Percentiles rank a stretch among this genome's conserved stretches.
These are phyloP conservation scores for Catostylus mosaicus DNA, from an alignment of 30 jellyfish, hydroid and myxozoan genomes.

Conservation along the genomic window DNA sequence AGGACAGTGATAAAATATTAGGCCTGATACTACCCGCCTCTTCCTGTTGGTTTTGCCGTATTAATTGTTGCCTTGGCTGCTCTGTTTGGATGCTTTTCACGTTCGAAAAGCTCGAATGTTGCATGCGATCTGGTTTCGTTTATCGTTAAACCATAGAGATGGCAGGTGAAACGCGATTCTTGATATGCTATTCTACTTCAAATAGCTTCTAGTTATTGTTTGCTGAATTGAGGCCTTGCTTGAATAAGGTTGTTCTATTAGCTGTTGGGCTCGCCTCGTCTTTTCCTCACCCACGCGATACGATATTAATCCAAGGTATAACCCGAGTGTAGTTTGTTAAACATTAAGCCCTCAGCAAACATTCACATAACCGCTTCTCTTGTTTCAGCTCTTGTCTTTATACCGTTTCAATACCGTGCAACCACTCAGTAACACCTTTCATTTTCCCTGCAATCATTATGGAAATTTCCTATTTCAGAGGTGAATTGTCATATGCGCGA, in stretches of 20 bases:
- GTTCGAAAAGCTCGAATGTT: constrained; percentile 7
- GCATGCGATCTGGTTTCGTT: constrained; percentile 22
- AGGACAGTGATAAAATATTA: too few relatives aligned
- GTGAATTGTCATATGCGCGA: neutral
- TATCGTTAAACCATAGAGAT: neutral
- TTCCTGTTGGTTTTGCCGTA: too few relatives aligned
- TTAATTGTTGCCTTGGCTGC: constrained; percentile 38
- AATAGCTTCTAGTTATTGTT: constrained; percentile 44
- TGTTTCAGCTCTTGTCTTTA: neutral
- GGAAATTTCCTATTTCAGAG: constrained; percentile 7
- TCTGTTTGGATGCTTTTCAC: constrained; percentile 8
- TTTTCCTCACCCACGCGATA: constrained; percentile 44
- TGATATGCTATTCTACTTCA: constrained; percentile 36
- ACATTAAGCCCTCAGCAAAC: constrained; percentile 9
- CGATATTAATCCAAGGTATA: neutral
- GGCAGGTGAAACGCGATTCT: constrained; percentile 42
- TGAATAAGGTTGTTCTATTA: constrained; percentile 2
- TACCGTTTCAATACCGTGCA: neutral
- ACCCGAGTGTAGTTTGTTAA: constrained; percentile 10
- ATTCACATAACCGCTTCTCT: neutral
- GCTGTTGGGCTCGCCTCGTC: neutral
- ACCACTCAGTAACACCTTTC: constrained; percentile 12
- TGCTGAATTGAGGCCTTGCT: constrained; percentile 22
- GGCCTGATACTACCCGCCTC: too few relatives aligned
- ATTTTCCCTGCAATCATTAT: neutral